Conservation (phyloP, 2,113 vertebrate species). For the Calypte anna region DNA sequence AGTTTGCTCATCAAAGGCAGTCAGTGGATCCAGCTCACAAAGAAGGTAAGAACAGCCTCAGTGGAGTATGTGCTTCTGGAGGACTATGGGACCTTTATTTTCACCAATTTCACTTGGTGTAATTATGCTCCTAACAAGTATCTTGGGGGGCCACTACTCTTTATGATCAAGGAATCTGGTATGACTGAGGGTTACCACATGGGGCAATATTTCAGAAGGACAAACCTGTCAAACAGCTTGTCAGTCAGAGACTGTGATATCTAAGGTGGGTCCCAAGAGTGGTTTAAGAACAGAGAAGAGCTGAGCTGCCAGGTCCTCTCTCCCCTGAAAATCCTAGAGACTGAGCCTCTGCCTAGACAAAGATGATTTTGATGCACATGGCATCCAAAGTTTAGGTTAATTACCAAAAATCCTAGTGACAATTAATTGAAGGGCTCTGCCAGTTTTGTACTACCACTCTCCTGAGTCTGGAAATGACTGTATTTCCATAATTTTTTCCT, state of each 20-base stretch:
- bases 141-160: rapidly evolving
- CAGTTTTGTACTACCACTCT: neutral
- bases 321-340: neutral
- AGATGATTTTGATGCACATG: neutral
- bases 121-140: neutral
- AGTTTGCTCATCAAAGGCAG: neutral
- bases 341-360: neutral
- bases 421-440: neutral
- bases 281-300: neutral
- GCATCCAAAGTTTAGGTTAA: neutral
- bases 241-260: neutral
- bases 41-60: neutral
- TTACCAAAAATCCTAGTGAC: neutral
- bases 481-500: neutral
- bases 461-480: neutral
- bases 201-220: neutral
- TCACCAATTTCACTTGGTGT: neutral
- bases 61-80: neutral
- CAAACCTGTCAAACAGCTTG: neutral
- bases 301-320: neutral
- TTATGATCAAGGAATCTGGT: neutral
- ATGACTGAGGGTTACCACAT: neutral
- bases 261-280: neutral
- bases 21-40: neutral
- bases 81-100: rapidly evolving